These are phyloP conservation scores for Disparrhopalites patrizii DNA, from an alignment of 2,888 invertebrate species.

Conservation along the genomic window DNA sequence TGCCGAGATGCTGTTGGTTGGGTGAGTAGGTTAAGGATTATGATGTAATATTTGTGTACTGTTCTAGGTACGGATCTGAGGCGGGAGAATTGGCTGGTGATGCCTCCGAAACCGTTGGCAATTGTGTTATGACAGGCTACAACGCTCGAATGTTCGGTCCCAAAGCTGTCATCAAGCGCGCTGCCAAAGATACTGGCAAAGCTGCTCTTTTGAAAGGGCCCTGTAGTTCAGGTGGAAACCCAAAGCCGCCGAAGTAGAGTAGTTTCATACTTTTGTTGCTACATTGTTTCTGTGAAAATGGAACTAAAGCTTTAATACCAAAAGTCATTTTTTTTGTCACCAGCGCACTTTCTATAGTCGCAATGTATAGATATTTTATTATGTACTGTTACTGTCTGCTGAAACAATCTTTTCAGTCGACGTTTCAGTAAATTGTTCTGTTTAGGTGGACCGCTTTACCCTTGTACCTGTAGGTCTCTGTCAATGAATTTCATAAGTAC, in stretches of 20 bases:
- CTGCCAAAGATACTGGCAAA: constrained; percentile 62
- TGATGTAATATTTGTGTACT: constrained; percentile 18
- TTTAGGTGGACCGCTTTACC: too few relatives aligned
- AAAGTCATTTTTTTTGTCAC: too few relatives aligned
- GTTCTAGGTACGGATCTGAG: constrained; percentile 63
- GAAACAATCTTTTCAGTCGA: background rate
- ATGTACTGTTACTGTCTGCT: too few relatives aligned
- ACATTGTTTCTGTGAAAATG: too few relatives aligned
- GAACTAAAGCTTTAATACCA: too few relatives aligned
- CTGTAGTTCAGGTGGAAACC: background rate
- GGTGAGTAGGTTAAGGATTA: background rate
- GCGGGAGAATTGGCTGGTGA: constrained; percentile 64
- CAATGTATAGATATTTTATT: background rate
- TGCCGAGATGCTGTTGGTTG: background rate
- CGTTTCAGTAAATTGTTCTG: too few relatives aligned
- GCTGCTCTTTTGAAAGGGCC: constrained; percentile 52
- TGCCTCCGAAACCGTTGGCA: constrained; percentile 66
- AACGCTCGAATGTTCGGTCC: constrained; percentile 65
- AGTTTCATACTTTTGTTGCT: too few relatives aligned
- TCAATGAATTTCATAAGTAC: too few relatives aligned
- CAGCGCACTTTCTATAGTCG: background rate
- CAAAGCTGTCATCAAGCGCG: constrained; percentile 62
- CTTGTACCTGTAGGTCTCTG: too few relatives aligned
- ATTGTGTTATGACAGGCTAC: constrained; percentile 63
- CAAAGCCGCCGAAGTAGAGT: background rate